Percentiles rank a stretch among this genome's conserved stretches.
phyloP scores from a whole-genome alignment of 2,113 vertebrate species.

The Phrynosoma blainvillii region DNA sequence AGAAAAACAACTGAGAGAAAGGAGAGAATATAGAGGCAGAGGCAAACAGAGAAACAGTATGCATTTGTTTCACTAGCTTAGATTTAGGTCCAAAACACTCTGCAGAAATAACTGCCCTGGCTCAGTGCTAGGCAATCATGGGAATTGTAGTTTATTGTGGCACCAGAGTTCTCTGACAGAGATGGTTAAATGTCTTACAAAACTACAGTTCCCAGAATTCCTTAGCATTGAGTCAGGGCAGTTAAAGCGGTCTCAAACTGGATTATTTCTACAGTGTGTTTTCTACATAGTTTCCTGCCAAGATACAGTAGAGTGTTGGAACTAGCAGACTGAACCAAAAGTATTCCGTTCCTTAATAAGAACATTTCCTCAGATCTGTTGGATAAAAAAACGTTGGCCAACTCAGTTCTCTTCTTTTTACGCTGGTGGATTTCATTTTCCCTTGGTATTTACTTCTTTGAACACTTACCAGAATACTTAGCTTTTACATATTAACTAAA shows the following conservation, averaged over 20 bases:
- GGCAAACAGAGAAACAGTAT: background rate
- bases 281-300: background rate
- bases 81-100: background rate
- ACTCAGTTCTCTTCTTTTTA: background rate
- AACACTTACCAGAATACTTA: background rate
- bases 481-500: background rate
- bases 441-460: background rate
- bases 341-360: background rate
- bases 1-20: background rate
- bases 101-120: no score
- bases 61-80: background rate
- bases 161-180: no score
- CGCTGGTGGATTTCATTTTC: background rate
- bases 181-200: no score
- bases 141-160: no score
- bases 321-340: background rate
- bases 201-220: no score
- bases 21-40: background rate
- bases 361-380: background rate
- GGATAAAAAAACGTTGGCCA: background rate
- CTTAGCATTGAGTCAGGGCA: no score
- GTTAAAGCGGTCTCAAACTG: no score
- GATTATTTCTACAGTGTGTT: no score
- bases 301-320: background rate
- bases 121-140: no score